phyloP scores from a whole-genome alignment of 2,888 invertebrate genomes.

The Chouioia cunea region DNA sequence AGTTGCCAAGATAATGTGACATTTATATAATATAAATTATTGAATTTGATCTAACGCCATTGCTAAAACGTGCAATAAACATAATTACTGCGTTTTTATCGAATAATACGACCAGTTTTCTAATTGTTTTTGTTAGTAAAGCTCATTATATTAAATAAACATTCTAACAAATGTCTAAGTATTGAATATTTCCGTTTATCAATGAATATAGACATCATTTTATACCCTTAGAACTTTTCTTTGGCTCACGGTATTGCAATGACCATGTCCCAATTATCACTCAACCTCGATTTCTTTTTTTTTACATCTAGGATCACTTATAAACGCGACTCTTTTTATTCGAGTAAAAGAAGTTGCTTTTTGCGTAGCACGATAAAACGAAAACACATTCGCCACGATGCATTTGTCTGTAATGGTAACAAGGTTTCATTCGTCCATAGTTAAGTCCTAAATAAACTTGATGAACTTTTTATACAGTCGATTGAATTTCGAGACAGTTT shows the following conservation, averaged over 20 bases:
- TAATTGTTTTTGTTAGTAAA: constrained; percentile 25
- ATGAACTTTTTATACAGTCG: constrained; percentile 34
- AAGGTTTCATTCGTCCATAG: constrained; percentile 6
- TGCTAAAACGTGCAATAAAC: constrained; percentile 31
- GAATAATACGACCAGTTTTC: constrained; percentile 19
- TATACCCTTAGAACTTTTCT: constrained; percentile 19
- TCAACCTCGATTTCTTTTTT: constrained; percentile 28
- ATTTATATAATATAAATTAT: constrained; percentile 40
- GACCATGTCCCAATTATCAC: constrained; percentile 28
- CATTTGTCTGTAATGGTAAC: constrained; percentile 26
- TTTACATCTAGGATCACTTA: constrained; percentile 10
- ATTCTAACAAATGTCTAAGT: constrained; percentile 14
- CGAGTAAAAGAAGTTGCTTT: constrained; percentile 12
- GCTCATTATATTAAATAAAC: constrained; percentile 13
- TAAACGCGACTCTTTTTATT: constrained; percentile 8
- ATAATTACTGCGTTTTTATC: neutral
- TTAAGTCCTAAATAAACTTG: constrained; percentile 5
- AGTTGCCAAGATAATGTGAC: constrained; percentile 18
- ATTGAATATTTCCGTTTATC: constrained; percentile 9
- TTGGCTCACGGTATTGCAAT: constrained; percentile 24
- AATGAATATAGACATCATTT: constrained; percentile 21
- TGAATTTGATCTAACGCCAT: constrained; percentile 35
- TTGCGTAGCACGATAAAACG: neutral
- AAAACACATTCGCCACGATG: constrained; percentile 9
- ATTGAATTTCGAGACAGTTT: constrained; percentile 37